Conservation (phyloP, 2,113 vertebrate species). For the Clarias gariepinus region DNA sequence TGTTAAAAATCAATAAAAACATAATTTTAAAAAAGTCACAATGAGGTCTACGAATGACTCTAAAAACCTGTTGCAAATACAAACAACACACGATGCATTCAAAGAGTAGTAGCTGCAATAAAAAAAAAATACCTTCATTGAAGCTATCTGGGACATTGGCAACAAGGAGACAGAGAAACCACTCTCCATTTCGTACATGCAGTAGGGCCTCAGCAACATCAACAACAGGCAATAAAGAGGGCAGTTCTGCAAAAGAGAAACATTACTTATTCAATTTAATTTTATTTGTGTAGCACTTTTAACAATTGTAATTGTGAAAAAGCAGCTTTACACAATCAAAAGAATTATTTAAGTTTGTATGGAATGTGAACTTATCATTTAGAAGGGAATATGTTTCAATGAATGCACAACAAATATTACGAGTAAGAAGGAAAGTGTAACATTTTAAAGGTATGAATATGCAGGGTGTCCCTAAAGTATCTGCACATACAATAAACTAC, state of each 20-base stretch:
- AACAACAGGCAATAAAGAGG: conserved; percentile 88
- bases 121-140: conserved; percentile 83
- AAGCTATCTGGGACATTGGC: conserved; percentile 98
- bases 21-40: no score
- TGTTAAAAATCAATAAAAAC: no score
- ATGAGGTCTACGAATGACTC: not conserved
- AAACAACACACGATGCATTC: not conserved
- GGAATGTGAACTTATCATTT: not conserved
- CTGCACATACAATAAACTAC: no score
- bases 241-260: conserved; percentile 78
- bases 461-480: no score
- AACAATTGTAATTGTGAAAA: no score
- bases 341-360: no score
- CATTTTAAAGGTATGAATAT: not conserved
- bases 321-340: no score
- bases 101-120: not conserved
- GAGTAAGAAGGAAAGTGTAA: not conserved
- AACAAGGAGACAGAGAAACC: conserved; percentile 96
- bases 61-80: not conserved
- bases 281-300: no score
- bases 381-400: not conserved
- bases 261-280: no score
- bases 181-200: conserved; percentile 92
- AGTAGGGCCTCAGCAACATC: conserved; percentile 94
- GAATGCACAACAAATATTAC: not conserved